These are phyloP conservation scores for Tyto alba DNA, from an alignment of 2,113 vertebrate species.

Conservation along the genomic window DNA sequence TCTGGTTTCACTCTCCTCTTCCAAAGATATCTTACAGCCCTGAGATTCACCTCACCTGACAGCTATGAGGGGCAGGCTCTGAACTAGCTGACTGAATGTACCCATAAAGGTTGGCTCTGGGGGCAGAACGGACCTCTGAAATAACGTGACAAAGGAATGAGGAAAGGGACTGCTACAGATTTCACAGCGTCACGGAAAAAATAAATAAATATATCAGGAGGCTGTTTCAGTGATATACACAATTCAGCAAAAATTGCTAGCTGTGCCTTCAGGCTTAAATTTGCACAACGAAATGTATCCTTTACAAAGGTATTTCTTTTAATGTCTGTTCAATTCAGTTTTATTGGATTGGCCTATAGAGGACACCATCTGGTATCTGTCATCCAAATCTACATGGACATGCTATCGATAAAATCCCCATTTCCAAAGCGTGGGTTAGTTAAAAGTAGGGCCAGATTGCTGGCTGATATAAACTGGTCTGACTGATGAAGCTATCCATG, in stretches of 20 bases:
- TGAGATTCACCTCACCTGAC: neutral
- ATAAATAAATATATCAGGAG: neutral
- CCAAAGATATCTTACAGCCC: neutral
- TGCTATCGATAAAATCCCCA: constrained; percentile 11
- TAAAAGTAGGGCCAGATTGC: neutral
- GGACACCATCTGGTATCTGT: constrained; percentile 41
- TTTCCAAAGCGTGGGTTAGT: constrained; percentile 28
- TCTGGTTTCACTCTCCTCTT: neutral
- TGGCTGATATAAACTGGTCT: constrained; percentile 15
- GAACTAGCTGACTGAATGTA: neutral
- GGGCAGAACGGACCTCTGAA: neutral
- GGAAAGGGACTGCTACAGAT: neutral
- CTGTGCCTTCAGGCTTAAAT: constrained; percentile 23
- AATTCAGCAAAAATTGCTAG: constrained; percentile 20
- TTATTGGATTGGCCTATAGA: constrained; percentile 47
- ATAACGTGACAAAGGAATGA: neutral
- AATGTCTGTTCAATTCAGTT: constrained; percentile 32
- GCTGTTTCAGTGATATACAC: neutral
- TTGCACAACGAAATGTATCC: neutral
- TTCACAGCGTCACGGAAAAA: neutral
- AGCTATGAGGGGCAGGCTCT: neutral
- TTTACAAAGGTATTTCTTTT: constrained; percentile 40
- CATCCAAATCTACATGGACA: constrained; percentile 35
- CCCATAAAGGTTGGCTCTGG: neutral
- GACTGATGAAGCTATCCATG: constrained; percentile 36